Conservation (phyloP, 2,888 invertebrate species). For the Ditula angustiorana region DNA sequence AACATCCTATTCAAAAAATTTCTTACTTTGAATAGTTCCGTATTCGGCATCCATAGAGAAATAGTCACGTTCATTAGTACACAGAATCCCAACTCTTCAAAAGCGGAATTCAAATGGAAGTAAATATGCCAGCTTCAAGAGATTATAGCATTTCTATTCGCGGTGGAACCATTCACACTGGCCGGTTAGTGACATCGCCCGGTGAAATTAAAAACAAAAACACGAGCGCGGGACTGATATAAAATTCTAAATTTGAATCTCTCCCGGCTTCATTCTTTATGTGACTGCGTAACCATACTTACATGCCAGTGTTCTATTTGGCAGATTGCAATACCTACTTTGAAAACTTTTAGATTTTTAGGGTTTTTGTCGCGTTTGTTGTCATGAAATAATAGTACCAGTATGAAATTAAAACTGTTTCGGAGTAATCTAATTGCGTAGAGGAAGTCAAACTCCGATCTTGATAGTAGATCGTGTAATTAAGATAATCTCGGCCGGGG, state of each 20-base stretch:
- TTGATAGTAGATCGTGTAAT: conserved; percentile 53
- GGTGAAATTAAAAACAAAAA: conserved; percentile 68
- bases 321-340: conserved; percentile 2
- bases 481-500: conserved; percentile 54
- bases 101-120: background rate
- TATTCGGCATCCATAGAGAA: conserved; percentile 19
- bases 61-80: conserved; percentile 21
- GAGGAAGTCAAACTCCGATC: conserved; percentile 42
- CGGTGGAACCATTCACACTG: conserved; percentile 71
- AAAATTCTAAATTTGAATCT: conserved; percentile 81
- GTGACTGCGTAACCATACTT: conserved; percentile 57
- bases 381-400: background rate
- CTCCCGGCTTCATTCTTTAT: conserved; percentile 58
- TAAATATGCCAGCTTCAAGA: conserved; percentile 30
- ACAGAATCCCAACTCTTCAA: conserved; percentile 16
- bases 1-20: conserved; percentile 24
- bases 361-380: background rate
- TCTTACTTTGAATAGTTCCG: conserved; percentile 19
- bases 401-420: conserved; percentile 8
- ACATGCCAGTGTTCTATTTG: conserved; percentile 29
- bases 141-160: conserved; percentile 58
- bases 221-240: conserved; percentile 67
- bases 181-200: conserved; percentile 72
- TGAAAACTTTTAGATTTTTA: background rate
- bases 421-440: conserved; percentile 7